Base-by-base conservation (phyloP, 2,113 vertebrate genomes). In the Pterocles orientalis region DNA sequence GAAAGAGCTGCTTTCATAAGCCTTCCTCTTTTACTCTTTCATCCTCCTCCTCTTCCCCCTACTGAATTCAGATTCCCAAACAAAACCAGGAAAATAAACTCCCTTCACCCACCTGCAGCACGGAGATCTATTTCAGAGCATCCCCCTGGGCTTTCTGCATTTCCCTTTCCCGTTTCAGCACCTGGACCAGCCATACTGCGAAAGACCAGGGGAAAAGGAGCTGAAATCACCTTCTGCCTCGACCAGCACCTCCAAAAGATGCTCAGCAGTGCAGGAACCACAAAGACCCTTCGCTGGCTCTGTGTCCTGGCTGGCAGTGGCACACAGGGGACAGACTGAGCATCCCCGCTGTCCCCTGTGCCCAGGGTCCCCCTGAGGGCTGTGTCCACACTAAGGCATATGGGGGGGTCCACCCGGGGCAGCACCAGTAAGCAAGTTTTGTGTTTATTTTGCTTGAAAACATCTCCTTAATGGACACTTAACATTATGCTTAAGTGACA, bases 401-500 rank as follows among this genome's bases (percentile, higher is more conserved):
- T 1, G 0, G 18, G 3, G 17, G 11, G 6, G 7, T 21, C 54
- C 45, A 61, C 20, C 28, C 4, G 0, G 33, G 39, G 20, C 81
- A 70, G 71, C 3, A 16, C 58, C 71, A 86, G 50, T 33, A 77
- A 39, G 39, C 13, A 51, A 82, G 29, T 48, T 86, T 64, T 56
- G 31, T 71, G 45, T 95, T 93, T 97, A 83, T 92, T 76, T 78
- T 77, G 45, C 82, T 90, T 57, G 47, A 82, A 96, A 94, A 94
- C 28, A 45, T 39, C 71, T 82, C 82, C 68, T 95, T 81, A 96
- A 92, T 5, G 2, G 86, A 61, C 83, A 72, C 85, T 95, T 94
- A 94, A 87, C 91, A 72, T 94, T 89, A 92, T 78, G 82, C 62
- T 96, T 94, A 96, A 95, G 82, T 94, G 95, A 95, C 94, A 90